Base-by-base conservation (phyloP, 2,113 vertebrate genomes). In the Cyrtonyx montezumae region DNA sequence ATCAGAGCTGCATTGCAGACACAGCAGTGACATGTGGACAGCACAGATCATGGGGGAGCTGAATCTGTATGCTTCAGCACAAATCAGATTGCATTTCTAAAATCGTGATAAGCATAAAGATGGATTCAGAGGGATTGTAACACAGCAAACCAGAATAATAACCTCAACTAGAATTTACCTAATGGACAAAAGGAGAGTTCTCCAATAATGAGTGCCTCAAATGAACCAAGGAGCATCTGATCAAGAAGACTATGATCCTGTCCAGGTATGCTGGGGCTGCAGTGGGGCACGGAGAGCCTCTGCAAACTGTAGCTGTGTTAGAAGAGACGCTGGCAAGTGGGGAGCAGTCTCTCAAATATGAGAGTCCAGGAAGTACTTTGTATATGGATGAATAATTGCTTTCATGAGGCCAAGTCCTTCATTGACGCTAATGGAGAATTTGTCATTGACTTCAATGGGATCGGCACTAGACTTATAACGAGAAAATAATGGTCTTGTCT, bases 81-180 rank as follows among this genome's bases (percentile, higher is more conserved):
- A 94, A 88, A 94, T 75, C 46, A 91, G 84, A 92, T 77, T 92
- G 84, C 89, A 74, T 94, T 95, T 93, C 93, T 85, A 78, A 91
- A 93, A 91, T 90, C 90, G 61, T 94, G 87, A 92, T 91, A 90
- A 87, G 84, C 93, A 86, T 68, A 90, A 80, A 75, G 89, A 91
- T 91, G 76, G 87, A 86, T 93, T 95, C 94, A 92, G 91, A 43
- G 93, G 94, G 93, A 65, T 83, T 94, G 91, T 90, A 92, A 79
- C 74, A 88, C 85, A 71, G 87, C 62, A 81, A 94, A 67, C 68
- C 79, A 87, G 89, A 87, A 92, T 91, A 90, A 91, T 94, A 87
- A 92, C 28, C 81, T 91, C 89, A 58, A 91, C 91, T 69, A 68
- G 90, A 95, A 94, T 90, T 88, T 96, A 90, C 82, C 91, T 96